Percentiles rank a stretch among this genome's conserved stretches.
phyloP scores from a whole-genome alignment of 64 coral and sea anemone species.

The Stylophora pistillata region DNA sequence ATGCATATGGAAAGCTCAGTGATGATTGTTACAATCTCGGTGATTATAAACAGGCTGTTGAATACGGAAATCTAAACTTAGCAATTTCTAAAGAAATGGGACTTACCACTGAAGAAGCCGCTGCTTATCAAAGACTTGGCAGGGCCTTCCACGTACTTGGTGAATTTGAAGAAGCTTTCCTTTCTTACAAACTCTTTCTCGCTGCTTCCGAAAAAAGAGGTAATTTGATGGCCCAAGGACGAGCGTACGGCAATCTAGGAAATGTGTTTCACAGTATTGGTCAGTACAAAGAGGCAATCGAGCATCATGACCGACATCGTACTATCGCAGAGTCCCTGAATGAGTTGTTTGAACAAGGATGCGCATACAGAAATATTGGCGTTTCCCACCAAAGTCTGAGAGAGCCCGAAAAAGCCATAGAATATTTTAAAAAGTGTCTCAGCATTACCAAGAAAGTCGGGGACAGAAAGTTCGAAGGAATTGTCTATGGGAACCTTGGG shows the following conservation, averaged over 20 bases:
- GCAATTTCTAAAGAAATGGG: not conserved
- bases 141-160: not conserved
- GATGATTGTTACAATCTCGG: not conserved
- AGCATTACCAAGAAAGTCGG: not conserved
- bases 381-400: not conserved
- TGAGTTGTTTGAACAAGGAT: not conserved
- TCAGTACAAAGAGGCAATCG: not conserved
- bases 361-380: not conserved
- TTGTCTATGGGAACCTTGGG: conserved; percentile 7
- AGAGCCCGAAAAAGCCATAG: not conserved
- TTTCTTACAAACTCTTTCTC: not conserved
- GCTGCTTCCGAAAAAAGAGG: not conserved
- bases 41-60: not conserved
- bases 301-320: not conserved
- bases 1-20: not conserved
- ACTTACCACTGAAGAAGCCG: not conserved
- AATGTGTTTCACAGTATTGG: not conserved
- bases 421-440: not conserved
- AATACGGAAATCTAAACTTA: not conserved
- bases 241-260: not conserved
- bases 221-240: not conserved
- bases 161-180: not conserved
- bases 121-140: not conserved
- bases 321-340: not conserved
- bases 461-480: conserved; percentile 2